These are phyloP conservation scores for Phrynocephalus versicolor DNA, from an alignment of 2,113 vertebrate genomes.

Conservation along the genomic window DNA sequence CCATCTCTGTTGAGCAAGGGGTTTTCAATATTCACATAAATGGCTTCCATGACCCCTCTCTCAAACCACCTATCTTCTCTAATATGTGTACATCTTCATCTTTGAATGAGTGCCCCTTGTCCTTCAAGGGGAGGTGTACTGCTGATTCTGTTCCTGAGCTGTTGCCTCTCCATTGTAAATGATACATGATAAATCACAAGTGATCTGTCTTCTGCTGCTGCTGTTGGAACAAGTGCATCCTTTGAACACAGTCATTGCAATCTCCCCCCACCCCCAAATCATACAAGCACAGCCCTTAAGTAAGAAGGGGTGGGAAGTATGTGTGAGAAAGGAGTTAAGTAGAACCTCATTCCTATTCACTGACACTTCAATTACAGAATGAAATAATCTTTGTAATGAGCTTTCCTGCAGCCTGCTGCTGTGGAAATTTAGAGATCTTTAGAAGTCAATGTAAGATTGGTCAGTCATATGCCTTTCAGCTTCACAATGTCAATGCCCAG, in stretches of 20 bases:
- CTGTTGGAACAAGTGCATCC: neutral
- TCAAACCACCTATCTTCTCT: too few relatives aligned
- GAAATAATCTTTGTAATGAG: slow-evolving; percentile 10
- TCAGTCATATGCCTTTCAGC: neutral
- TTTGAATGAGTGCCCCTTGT: too few relatives aligned
- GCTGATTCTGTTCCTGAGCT: too few relatives aligned
- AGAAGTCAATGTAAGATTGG: slow-evolving; percentile 4
- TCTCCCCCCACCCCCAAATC: neutral
- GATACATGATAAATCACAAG: neutral
- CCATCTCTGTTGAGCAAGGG: too few relatives aligned
- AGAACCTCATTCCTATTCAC: neutral
- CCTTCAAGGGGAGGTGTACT: too few relatives aligned
- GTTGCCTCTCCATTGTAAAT: neutral
- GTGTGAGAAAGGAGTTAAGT: neutral
- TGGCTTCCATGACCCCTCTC: too few relatives aligned
- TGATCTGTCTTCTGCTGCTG: neutral
- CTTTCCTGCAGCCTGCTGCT: neutral
- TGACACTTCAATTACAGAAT: neutral
- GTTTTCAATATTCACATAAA: too few relatives aligned
- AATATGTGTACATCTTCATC: too few relatives aligned
- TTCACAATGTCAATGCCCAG: neutral
- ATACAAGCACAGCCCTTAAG: neutral
- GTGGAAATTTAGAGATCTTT: neutral
- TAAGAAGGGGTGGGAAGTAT: neutral
- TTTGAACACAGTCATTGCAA: neutral